These are phyloP conservation scores for Microhierax caerulescens DNA, from an alignment of 2,797 vertebrate species.

Conservation along the genomic window DNA sequence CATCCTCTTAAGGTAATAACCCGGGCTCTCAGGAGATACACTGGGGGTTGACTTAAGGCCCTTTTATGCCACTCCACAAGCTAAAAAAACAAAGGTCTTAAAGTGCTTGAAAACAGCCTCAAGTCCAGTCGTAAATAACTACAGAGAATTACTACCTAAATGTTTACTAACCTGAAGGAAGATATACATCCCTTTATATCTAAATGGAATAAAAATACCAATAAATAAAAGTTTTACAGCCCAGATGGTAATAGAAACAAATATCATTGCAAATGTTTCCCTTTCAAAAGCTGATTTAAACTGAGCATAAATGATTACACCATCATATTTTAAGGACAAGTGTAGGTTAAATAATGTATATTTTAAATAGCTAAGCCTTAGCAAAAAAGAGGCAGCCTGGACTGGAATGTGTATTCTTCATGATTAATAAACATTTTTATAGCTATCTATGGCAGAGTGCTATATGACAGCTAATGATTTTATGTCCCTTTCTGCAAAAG, in stretches of 20 bases:
- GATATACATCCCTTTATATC: conserved; percentile 7
- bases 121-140: conserved; percentile 29
- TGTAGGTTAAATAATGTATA: conserved; percentile 17
- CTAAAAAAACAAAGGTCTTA: not conserved
- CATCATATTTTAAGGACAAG: not conserved
- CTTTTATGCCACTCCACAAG: conserved; percentile 28
- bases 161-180: not conserved
- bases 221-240: conserved; percentile 29
- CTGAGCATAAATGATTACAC: not conserved
- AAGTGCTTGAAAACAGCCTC: conserved; percentile 38
- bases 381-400: not conserved
- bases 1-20: conserved; percentile 25
- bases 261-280: not conserved
- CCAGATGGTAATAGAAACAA: conserved; percentile 1
- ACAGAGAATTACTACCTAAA: not conserved
- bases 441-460: conserved; percentile 13
- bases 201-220: conserved; percentile 32
- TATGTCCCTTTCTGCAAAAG: conserved; percentile 61
- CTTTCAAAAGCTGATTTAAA: not conserved
- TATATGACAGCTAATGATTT: conserved; percentile 53
- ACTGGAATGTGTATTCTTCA: not conserved
- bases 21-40: not conserved
- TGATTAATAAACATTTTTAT: not conserved
- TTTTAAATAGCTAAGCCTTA: not conserved
- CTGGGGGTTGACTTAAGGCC: conserved; percentile 28